Evolutionary conservation across 37 sponge, comb jelly and placozoan species (phyloP), one percentile per base, ranked within the genome.

Genomic region (Trichoplax adhaerens): DNA sequence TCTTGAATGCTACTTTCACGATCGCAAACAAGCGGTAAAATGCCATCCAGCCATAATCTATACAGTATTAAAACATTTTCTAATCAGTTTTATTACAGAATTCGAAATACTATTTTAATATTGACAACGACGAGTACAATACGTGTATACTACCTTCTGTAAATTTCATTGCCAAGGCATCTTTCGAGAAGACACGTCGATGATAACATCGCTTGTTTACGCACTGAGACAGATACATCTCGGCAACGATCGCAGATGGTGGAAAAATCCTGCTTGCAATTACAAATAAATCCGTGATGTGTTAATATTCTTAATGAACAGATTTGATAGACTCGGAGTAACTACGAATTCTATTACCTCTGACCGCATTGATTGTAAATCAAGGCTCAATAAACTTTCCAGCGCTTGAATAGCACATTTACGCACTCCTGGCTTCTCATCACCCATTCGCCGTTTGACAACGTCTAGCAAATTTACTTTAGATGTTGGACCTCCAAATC

Each of bases 1-100:
- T 90, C 91, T 61, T 86, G 84, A 3, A 76, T 87, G 7, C 84
- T 70, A n/a, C 56, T 82, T 60, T 90, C 91, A 52, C 71, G 72
- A 79, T 90, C 91, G 72, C 83, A 64, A 63, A 90, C 87, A 69
- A 80, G 78, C 5, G 91, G 91, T 64, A 90, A 64, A 62, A 90
- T 76, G 59, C 81, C 91, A 68, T 87, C 88, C 85, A 87, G 52
- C 88, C 88, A 87, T 8, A 71, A 63, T 50, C 88, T 87, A 56
- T 2, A 50, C 54, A 52, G 71, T 51, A 64, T 1, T 5, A 3
- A 56, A 46, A 2, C 29, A 29, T 29, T 29, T 29, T 29, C 29
- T 29, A 29, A 29, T 29, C 29, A 29, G 29, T 29, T 29, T 29
- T 29, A 29, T 0, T 29, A 29, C 29, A 59, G 77, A 54, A 4